A percentile compares a stretch with the other conserved stretches of the same genome.
Conservation (phyloP, 2,888 invertebrate species). For the Lottia gigantea region DNA sequence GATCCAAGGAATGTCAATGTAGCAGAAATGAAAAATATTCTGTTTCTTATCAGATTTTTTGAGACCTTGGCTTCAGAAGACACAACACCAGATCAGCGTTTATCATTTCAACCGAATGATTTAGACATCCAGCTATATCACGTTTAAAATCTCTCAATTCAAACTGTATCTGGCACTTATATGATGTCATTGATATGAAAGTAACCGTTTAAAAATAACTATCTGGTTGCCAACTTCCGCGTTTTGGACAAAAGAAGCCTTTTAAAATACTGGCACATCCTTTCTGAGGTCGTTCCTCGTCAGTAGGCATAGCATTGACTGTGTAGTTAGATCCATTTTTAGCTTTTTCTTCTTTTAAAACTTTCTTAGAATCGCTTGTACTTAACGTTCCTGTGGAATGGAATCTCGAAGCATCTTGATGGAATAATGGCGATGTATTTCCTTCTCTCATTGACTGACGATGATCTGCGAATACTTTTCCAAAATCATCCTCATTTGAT, state of each 20-base stretch:
- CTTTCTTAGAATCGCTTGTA: not conserved
- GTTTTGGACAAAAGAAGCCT: conserved; percentile 3
- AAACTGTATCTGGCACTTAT: too few species aligned
- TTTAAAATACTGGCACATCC: not conserved
- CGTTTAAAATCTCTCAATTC: too few species aligned
- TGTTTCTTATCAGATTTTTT: too few species aligned
- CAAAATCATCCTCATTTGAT: not conserved
- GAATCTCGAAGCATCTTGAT: not conserved
- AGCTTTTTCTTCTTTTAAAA: not conserved
- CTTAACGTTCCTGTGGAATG: not conserved
- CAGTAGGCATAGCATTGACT: not conserved
- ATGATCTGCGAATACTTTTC: not conserved
- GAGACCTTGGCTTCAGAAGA: too few species aligned
- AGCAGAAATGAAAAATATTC: too few species aligned
- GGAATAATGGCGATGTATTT: not conserved
- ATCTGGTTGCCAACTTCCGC: not conserved
- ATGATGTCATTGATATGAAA: too few species aligned
- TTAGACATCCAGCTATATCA: too few species aligned
- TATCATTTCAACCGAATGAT: too few species aligned
- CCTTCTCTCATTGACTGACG: not conserved
- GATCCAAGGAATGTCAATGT: too few species aligned
- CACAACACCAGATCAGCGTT: too few species aligned
- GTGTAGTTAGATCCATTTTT: not conserved
- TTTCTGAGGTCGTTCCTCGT: not conserved
- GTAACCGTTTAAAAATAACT: not conserved